A percentile compares a stretch with the other conserved stretches of the same genome.
phyloP scores from a whole-genome alignment of 2,888 invertebrate genomes.

The Sesamia inferens region DNA sequence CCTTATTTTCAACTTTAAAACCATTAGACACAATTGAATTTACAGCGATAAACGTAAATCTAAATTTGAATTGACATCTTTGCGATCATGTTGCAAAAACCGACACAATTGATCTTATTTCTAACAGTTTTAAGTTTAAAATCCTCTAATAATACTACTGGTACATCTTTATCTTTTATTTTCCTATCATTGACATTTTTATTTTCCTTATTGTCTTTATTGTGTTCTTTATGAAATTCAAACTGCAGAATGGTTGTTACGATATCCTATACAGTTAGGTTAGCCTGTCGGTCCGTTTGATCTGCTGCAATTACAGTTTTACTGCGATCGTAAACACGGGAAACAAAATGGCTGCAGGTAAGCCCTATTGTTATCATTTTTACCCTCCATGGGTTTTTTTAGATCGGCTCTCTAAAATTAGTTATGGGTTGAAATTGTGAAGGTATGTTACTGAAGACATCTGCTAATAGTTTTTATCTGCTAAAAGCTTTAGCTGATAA shows the following conservation, averaged over 20 bases:
- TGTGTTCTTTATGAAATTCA: conserved; percentile 34
- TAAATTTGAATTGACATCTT: conserved; percentile 65
- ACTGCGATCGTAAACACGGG: conserved; percentile 84
- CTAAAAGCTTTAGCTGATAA: conserved; percentile 55
- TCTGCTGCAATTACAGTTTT: conserved; percentile 87
- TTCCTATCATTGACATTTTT: conserved; percentile 28
- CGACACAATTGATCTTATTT: conserved; percentile 45
- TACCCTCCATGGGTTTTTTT: conserved; percentile 70
- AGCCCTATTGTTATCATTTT: conserved; percentile 81
- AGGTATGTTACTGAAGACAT: conserved; percentile 55
- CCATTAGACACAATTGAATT: conserved; percentile 46
- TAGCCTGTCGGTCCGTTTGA: conserved; percentile 82
- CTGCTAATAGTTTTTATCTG: conserved; percentile 60
- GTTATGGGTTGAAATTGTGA: conserved; percentile 55
- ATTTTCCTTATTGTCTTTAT: conserved; percentile 54
- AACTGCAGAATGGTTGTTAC: conserved; percentile 54
- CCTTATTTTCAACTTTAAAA: conserved; percentile 57
- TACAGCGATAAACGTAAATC: conserved; percentile 41
- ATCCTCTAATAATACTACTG: conserved; percentile 39
- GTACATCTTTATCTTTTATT: conserved; percentile 44
- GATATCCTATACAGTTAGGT: conserved; percentile 68
- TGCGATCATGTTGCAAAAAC: conserved; percentile 60
- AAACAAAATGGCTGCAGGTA: conserved; percentile 84
- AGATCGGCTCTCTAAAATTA: conserved; percentile 62
- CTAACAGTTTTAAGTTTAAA: conserved; percentile 39